These are phyloP conservation scores for Trissoscelio sp. DNA, from an alignment of 2,888 invertebrate genomes.

Conservation along the genomic window DNA sequence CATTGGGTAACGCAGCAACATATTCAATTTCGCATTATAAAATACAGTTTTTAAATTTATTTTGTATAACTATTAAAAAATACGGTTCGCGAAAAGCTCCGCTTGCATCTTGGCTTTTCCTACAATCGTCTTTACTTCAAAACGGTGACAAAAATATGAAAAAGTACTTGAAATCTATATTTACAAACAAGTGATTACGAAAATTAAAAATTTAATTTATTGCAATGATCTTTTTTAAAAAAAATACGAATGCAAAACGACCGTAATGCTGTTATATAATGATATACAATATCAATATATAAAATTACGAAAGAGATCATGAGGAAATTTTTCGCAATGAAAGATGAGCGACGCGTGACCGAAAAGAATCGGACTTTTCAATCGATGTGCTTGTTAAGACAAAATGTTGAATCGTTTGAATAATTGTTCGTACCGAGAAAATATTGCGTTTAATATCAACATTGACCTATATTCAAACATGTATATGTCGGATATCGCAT, in stretches of 20 bases:
- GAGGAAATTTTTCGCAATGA: conserved; percentile 44
- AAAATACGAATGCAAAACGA: neutral
- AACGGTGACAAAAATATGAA: conserved; percentile 11
- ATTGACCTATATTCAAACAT: conserved; percentile 13
- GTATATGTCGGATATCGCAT: conserved; percentile 14
- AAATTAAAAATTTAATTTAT: conserved; percentile 3
- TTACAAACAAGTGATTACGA: conserved; percentile 17
- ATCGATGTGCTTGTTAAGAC: conserved; percentile 13
- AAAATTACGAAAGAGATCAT: conserved; percentile 56
- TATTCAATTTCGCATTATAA: conserved; percentile 45
- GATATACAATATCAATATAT: conserved; percentile 23
- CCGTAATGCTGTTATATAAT: conserved; percentile 10
- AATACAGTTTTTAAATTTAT: conserved; percentile 39
- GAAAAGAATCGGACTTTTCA: conserved; percentile 26
- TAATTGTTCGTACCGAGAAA: conserved; percentile 23
- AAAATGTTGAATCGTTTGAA: conserved; percentile 16
- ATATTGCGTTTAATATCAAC: conserved; percentile 23
- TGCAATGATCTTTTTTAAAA: neutral
- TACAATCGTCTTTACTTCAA: conserved; percentile 42
- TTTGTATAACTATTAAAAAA: conserved; percentile 31
- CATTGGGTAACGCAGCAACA: conserved; percentile 49
- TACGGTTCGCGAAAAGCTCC: conserved; percentile 32
- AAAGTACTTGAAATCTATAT: conserved; percentile 3
- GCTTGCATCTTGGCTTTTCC: conserved; percentile 41
- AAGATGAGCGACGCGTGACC: conserved; percentile 33